Conservation (phyloP, 2,113 vertebrate species). For the Neoarius graeffei region DNA sequence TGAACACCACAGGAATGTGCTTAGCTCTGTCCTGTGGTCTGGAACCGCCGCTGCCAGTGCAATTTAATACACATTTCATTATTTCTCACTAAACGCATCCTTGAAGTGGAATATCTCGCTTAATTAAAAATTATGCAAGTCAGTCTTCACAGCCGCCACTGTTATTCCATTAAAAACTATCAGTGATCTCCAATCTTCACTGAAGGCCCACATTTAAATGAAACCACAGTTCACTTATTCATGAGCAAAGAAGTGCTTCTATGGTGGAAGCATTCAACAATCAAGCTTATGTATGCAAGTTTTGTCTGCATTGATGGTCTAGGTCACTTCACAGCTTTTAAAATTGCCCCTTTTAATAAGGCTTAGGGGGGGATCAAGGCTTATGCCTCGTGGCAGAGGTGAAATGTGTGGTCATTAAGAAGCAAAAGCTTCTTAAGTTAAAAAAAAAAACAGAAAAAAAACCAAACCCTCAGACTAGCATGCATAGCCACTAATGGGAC, state of each 20-base stretch:
- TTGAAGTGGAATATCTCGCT: constrained; percentile 25
- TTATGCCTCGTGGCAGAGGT: constrained; percentile 40
- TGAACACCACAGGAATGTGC: constrained; percentile 69
- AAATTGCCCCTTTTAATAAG: constrained; percentile 59
- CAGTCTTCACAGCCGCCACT: neutral
- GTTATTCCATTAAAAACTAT: constrained; percentile 16
- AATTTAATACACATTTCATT: constrained; percentile 66
- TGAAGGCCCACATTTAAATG: neutral
- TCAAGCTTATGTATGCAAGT: neutral
- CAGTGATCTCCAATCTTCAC: neutral
- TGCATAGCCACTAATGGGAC: constrained; percentile 64
- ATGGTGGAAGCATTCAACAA: neutral
- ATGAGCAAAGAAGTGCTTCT: neutral
- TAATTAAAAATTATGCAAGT: constrained; percentile 52
- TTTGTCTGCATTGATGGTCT: constrained; percentile 18
- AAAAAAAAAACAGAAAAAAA: constrained; percentile 3
- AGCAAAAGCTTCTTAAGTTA: constrained; percentile 27
- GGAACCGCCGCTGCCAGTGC: constrained; percentile 66
- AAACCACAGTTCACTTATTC: neutral
- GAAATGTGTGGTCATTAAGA: constrained; percentile 51
- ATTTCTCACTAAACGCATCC: constrained; percentile 49
- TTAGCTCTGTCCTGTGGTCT: constrained; percentile 61
- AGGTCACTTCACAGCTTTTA: constrained; percentile 67
- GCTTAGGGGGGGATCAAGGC: constrained; percentile 46
- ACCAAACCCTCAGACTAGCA: constrained; percentile 6